Evolutionary conservation across 2,113 vertebrate genomes (phyloP).

Genomic region (Ophthalmolycus amberensis): DNA sequence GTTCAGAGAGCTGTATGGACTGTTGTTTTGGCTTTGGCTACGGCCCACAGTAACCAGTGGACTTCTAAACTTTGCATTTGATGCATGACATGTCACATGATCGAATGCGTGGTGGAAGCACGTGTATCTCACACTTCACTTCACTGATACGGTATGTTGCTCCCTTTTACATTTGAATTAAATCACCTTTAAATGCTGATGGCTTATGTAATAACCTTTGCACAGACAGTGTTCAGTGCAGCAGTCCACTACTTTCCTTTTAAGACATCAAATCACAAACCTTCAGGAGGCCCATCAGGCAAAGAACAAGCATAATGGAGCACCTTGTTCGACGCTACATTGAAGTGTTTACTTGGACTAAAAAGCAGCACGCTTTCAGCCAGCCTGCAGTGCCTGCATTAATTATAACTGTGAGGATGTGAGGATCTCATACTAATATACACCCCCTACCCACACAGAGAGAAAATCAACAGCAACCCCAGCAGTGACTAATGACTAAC

Average conservation of each 20-base stretch:
- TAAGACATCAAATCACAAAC: constrained; percentile 13
- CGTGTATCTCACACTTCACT: not conserved
- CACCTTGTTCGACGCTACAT: constrained; percentile 29
- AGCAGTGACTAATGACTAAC: constrained; percentile 76
- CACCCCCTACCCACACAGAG: constrained; percentile 65
- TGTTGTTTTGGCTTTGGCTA: too few species aligned
- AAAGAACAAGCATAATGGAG: constrained; percentile 24
- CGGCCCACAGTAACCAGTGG: too few species aligned
- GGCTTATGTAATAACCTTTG: not conserved
- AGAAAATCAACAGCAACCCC: constrained; percentile 71
- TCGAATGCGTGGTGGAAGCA: not conserved
- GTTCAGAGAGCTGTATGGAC: too few species aligned
- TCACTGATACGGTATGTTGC: not conserved
- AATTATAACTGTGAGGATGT: constrained; percentile 65
- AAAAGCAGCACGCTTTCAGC: constrained; percentile 45
- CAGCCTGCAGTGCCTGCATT: constrained; percentile 51
- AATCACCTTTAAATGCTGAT: constrained; percentile 6
- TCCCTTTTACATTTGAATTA: not conserved
- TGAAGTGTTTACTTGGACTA: constrained; percentile 36
- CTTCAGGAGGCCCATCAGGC: constrained; percentile 16
- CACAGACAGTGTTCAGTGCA: not conserved
- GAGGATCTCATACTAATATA: constrained; percentile 67
- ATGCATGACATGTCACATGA: not conserved
- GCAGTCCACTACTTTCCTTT: not conserved
- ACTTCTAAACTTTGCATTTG: too few species aligned